phyloP scores from a whole-genome alignment of 2,888 invertebrate genomes.

The Lumbricus terrestris region DNA sequence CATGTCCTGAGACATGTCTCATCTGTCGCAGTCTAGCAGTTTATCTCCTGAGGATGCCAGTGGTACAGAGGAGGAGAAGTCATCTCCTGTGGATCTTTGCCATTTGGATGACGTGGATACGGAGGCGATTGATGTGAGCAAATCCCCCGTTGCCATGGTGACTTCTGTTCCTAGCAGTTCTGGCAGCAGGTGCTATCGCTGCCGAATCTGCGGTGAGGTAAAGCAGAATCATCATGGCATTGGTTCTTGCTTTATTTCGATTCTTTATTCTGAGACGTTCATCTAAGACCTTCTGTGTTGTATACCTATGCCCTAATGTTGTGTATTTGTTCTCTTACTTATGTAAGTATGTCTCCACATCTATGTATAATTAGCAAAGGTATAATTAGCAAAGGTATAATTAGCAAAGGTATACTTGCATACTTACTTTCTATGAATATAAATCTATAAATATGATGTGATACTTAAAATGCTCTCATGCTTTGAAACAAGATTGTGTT shows the following conservation, averaged over 20 bases:
- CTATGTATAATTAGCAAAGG: no score
- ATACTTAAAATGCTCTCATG: no score
- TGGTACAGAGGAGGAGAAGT: neutral
- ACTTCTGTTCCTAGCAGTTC: neutral
- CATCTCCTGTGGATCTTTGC: neutral
- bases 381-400: no score
- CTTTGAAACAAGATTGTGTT: no score
- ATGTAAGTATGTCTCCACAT: no score
- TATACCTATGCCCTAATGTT: no score
- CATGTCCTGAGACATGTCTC: slow-evolving; percentile 9
- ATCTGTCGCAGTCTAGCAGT: neutral
- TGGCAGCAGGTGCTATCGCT: neutral
- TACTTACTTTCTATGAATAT: no score
- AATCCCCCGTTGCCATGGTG: neutral
- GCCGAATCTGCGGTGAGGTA: slow-evolving; percentile 16
- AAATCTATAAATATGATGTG: no score
- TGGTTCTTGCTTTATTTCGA: neutral
- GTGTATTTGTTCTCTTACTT: no score
- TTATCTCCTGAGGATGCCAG: neutral
- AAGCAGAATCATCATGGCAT: neutral
- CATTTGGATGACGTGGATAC: neutral
- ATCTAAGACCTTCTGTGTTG: no score
- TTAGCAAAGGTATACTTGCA: no score
- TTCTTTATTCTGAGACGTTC: neutral
- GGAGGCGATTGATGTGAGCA: neutral